Evolutionary conservation across 2,113 vertebrate species (phyloP).

Genomic region (Ceyx melanurus): DNA sequence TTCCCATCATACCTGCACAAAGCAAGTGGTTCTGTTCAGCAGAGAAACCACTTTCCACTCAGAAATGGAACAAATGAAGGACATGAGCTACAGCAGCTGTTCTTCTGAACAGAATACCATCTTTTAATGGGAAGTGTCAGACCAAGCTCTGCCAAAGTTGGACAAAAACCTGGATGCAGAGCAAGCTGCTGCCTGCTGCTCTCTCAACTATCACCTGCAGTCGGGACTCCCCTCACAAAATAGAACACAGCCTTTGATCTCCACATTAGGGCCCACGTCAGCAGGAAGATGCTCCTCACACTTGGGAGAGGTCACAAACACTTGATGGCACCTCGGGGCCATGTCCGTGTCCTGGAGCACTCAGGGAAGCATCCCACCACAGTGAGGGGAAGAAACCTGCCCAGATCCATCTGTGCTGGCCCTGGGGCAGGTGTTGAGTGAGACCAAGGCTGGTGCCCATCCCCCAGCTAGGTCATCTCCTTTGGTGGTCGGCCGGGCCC

Average conservation of each 20-base stretch:
- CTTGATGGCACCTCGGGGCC: background rate
- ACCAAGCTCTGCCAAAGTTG: fast-evolving
- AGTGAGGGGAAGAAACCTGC: background rate
- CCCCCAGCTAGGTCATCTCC: background rate
- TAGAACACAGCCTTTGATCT: background rate
- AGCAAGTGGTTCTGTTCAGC: background rate
- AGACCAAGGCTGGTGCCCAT: fast-evolving
- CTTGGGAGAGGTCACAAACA: background rate
- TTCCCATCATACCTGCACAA: fast-evolving
- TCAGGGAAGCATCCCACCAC: fast-evolving
- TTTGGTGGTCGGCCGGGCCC: background rate
- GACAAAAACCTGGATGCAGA: background rate
- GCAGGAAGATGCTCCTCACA: background rate
- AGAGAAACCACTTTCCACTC: background rate
- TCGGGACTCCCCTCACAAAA: background rate
- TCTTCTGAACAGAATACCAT: background rate
- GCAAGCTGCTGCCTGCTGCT: background rate
- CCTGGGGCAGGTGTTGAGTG: background rate
- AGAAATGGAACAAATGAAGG: background rate
- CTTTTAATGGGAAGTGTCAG: background rate
- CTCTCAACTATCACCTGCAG: background rate
- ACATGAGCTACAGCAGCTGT: fast-evolving
- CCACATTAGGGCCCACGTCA: fast-evolving
- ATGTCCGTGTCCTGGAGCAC: background rate
- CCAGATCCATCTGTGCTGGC: background rate